These are phyloP conservation scores for Chelmon rostratus DNA, from an alignment of 2,797 vertebrate genomes.

Conservation along the genomic window DNA sequence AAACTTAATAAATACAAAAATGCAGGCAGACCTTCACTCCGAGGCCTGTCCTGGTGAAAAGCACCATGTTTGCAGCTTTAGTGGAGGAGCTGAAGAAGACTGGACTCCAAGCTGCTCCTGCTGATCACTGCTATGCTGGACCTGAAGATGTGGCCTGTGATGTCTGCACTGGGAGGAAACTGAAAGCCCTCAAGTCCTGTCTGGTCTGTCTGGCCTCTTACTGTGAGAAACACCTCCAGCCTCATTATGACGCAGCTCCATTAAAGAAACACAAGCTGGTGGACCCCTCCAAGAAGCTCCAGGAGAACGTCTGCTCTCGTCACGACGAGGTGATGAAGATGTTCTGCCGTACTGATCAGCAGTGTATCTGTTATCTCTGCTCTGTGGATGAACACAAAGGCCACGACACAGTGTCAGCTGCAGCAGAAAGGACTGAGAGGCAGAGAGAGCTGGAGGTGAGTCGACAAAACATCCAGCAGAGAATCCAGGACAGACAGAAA, in stretches of 20 bases:
- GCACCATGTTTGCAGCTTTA: no score
- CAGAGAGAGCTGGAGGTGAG: no score
- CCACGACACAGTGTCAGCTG: not conserved
- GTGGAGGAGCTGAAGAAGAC: not conserved
- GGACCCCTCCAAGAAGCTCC: not conserved
- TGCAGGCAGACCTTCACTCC: not conserved
- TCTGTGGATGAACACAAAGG: not conserved
- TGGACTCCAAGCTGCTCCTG: not conserved
- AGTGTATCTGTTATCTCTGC: not conserved
- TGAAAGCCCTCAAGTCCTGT: not conserved
- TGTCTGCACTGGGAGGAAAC: not conserved
- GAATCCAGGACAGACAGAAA: no score
- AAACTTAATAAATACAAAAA: no score
- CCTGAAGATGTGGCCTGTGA: slow-evolving; percentile 1
- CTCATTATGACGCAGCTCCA: not conserved
- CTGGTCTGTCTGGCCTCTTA: not conserved
- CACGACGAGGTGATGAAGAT: slow-evolving; percentile 10
- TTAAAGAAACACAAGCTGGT: not conserved
- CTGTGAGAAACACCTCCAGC: not conserved
- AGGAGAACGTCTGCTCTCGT: slow-evolving; percentile 2
- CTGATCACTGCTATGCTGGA: slow-evolving; percentile 11
- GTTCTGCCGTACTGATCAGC: not conserved
- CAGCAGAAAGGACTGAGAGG: no score
- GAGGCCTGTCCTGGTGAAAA: not conserved
- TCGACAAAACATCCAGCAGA: no score